A percentile compares a stretch with the other conserved stretches of the same genome.
phyloP scores from a whole-genome alignment of 2,797 vertebrate genomes.

The Sphenodon punctatus region DNA sequence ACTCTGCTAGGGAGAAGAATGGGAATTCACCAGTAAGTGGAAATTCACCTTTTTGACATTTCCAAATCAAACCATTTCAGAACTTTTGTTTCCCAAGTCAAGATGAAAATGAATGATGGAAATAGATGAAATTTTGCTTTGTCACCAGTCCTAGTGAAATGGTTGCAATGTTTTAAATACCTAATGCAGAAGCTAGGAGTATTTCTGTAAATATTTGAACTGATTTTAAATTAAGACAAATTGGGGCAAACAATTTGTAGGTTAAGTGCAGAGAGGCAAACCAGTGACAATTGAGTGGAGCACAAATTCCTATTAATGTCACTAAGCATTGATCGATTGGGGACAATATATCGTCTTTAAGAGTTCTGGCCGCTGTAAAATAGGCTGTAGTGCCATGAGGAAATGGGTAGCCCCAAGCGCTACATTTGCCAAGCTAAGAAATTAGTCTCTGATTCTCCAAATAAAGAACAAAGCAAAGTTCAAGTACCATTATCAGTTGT shows the following conservation, averaged over 20 bases:
- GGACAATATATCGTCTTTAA: not conserved
- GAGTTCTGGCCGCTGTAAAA: not conserved
- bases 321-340: not conserved
- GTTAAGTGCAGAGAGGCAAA: not conserved
- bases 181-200: not conserved
- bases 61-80: too few relatives aligned
- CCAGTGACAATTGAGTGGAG: not conserved
- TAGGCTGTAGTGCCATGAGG: not conserved
- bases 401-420: not conserved
- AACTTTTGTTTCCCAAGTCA: too few relatives aligned
- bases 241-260: fast-evolving
- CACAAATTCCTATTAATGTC: not conserved
- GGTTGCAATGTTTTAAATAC: not conserved
- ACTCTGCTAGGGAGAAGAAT: too few relatives aligned
- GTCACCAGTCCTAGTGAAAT: too few relatives aligned
- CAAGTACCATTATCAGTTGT: not conserved
- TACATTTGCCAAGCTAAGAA: not conserved
- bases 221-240: too few relatives aligned
- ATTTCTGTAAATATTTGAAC: not conserved
- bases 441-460: not conserved
- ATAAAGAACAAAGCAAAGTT: not conserved
- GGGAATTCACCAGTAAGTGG: too few relatives aligned
- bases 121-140: too few relatives aligned
- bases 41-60: too few relatives aligned
- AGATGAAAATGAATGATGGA: too few relatives aligned